Evolutionary conservation across 2,113 vertebrate genomes (phyloP), one percentile per base, ranked within the genome.

Genomic region (Amphiprion percula): DNA sequence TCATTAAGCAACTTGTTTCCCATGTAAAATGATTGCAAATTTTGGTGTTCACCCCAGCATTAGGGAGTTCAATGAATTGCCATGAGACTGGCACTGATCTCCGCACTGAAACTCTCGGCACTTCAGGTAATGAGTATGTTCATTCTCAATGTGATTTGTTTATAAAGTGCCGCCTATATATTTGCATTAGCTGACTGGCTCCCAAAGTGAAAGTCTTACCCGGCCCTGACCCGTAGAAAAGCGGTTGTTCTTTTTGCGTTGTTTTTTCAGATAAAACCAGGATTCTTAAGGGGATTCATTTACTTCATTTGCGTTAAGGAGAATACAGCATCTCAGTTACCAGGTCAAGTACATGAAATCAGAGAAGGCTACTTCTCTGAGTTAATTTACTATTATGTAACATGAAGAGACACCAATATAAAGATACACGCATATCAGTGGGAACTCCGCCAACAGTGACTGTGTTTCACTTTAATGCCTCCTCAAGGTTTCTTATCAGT

Each of bases 401-500:
- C 11, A 79, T 33, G 26, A 64, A 62, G 21, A 68, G 37, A 79
- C 54, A 66, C 37, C 53, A 28, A 77, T n/a, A 62, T 39, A 71
- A 12, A 73, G 15, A 82, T 11, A 74, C 28, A 79, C 28, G 69
- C 37, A 50, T 23, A 58, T 21, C 17, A 68, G 47, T 28, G n/a
- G 71, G 75, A 74, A 41, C 63, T 71, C 65, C 54, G 56, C 72
- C 80, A 85, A 64, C 61, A 73, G 54, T 65, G 56, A 68, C 50
- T 49, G 54, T 39, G 65, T 65, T 78, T 87, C 61, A 73, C 62
- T 78, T 80, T 65, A 76, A 87, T 74, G 24, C 63, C 78, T 82
- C 55, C 60, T 87, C 59, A 83, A 52, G 80, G 70, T 68, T 79
- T 80, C 56, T 90, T 91, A 90, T 93, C 88, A 86, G 80, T 90